Base-by-base conservation (phyloP, 2,113 vertebrate species). In the Ailuropoda melanoleuca region DNA sequence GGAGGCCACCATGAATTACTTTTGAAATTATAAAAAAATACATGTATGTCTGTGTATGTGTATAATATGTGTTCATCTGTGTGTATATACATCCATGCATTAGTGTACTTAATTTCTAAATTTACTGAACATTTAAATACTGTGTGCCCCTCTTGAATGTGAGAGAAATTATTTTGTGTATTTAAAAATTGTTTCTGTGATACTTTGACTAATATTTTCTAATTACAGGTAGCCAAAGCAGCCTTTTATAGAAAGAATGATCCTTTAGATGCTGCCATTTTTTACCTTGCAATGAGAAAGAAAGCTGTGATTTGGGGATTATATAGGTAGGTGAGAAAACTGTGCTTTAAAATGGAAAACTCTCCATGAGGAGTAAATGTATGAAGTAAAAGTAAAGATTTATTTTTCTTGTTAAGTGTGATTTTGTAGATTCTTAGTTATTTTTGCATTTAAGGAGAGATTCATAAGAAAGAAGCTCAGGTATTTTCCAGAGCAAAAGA, bases 281-380 rank as follows among this genome's bases (percentile, higher is more conserved):
- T 99, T 98, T 99, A 99, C 98, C 99, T 99, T 0, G 99, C 99
- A 2, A 99, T 99, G 99, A 99, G 99, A 98, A 99, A 99, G 99
- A 99, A 99, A 97, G 99, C 99, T 93, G 99, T 99, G 93, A 99
- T 99, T 93, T 99, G 99, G 99, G 99, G 99, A 90, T 98, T 99
- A 78, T 99, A 99, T 98, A 99, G 99, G 99, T 99, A 98, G 31
- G 98, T 83, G 55, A 95, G n/a, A 96, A 70, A 89, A 70, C 10
- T 75, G 1, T 90, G 0, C 60, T 88, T 97, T 58, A 77, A 50
- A 96, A 74, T 92, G 26, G 43, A 81, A 89, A 89, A 29, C 10
- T 85, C 84, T 66, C 88, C 2, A 72, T 64, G 50, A 89, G n/a
- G 8, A 81, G 1, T 93, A 62, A 91, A 58, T 80, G 11, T 50